Base-by-base conservation (phyloP, 1,140 invertebrate species). In the Tribolium castaneum region DNA sequence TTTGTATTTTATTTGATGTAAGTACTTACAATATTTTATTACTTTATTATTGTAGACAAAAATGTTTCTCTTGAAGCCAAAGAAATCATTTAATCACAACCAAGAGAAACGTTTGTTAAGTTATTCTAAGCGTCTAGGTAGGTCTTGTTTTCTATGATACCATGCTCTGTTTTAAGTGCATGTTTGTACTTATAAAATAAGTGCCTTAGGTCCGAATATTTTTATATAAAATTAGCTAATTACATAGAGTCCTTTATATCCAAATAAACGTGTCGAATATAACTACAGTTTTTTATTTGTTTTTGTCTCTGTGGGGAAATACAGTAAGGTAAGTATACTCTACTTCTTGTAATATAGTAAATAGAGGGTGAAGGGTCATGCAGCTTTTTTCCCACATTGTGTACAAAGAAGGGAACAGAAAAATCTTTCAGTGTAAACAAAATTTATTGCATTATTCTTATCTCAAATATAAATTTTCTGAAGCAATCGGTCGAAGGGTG, bases 1-100 rank as follows among this genome's bases (percentile, higher is more conserved):
- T 66, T 25, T 62, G n/a, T 62, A 9, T 62, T 62, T 62, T 62
- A 62, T 54, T 54, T 54, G 3, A 45, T 10, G 39, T 45, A 45
- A 45, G 54, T 59, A 59, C 51, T 52, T 52, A 52, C 51, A 16
- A 52, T 52, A 12, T 19, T 16, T 13, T 52, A 16, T 14, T 39
- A 7, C 9, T 7, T 45, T 45, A 45, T 45, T 45, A 45, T 45
- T 9, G n/a, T 45, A 45, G 39, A 10, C 34, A n/a, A 2, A 45
- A 45, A 9, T n/a, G 39, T 45, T 45, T 45, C 39, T 45, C 39
- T 45, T 45, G 39, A 45, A 45, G 39, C 39, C 39, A 45, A 45
- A 45, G 39, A 45, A 45, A 45, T 45, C 25, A 30, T 45, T 9
- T 45, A 45, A 45, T 45, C 39, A n/a, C 5, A 45, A 45, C 39